Base-by-base conservation (phyloP, 2,113 vertebrate species). In the Rhinichthys klamathensis region DNA sequence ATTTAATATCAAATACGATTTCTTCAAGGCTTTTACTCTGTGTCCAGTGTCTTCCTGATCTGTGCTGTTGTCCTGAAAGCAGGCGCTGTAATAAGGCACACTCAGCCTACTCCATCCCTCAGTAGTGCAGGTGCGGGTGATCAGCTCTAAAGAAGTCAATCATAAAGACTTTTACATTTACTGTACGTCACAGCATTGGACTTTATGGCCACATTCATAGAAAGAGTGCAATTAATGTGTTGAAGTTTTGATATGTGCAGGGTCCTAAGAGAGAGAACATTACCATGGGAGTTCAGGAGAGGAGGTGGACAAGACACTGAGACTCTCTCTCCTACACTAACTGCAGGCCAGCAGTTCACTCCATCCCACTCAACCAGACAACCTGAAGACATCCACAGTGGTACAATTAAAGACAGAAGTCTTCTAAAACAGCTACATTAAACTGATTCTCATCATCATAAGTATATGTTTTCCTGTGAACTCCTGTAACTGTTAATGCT, bases 311-410 rank as follows among this genome's bases (percentile, higher is more conserved):
- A 94, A 79, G 74, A 0, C 13, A 93, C 49, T 0, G 87, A 89
- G 30, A 72, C 76, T 54, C 76, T 77, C 58, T 91, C 88, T 32
- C 92, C 94, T 0, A 85, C 13, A 0, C 88, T 84, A 46, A 87
- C 56, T 0, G 89, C 70, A 0, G 83, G 56, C 94, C 94, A 95
- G 86, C 94, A 94, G 82, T 89, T 94, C 69, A 93, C 84, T 41
- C 92, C 93, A 0, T 95, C 94, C 94, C 94, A 94, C 86, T 92
- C 90, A 0, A 88, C 89, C 25, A 0, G 76, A 86, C 94, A 95
- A 77, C 91, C 94, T 94, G 81, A 44, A 21, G 23, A 44, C 23
- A 44, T 44, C 38, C 13, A 65, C 8, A 32, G 63, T 18, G 63
- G 30, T 18, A 35, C 32, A 23, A 21, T 21, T 10, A 67, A 35